Evolutionary conservation across 1,140 invertebrate genomes (phyloP).

Genomic region (Hesperophylax magnus): DNA sequence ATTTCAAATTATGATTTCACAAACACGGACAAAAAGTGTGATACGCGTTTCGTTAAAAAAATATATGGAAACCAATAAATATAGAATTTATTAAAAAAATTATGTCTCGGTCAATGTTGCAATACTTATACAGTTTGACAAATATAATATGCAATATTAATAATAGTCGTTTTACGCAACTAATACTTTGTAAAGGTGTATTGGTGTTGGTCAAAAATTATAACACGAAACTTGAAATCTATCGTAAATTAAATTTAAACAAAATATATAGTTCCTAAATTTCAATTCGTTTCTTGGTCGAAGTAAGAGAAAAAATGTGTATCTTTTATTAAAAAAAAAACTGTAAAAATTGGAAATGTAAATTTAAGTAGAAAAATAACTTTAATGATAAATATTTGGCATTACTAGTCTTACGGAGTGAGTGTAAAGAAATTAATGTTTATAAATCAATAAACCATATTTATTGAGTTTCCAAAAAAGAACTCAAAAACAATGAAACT

Average conservation of each 20-base stretch:
- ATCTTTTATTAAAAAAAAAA: constrained; percentile 33
- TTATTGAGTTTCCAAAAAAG: constrained; percentile 57
- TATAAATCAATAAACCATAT: constrained; percentile 50
- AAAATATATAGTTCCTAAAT: constrained; percentile 52
- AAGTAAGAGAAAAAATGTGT: constrained; percentile 20
- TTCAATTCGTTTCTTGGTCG: constrained; percentile 26
- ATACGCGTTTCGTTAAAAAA: constrained; percentile 46
- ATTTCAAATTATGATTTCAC: constrained; percentile 43
- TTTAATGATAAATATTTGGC: constrained; percentile 50
- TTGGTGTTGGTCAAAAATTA: constrained; percentile 28
- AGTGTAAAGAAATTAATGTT: constrained; percentile 39
- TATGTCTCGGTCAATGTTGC: constrained; percentile 52
- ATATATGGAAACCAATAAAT: constrained; percentile 55
- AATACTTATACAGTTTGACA: neutral
- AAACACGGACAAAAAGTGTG: constrained; percentile 53
- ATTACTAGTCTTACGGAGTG: constrained; percentile 42
- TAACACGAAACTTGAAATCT: neutral
- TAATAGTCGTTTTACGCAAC: no score
- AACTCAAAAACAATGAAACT: constrained; percentile 44
- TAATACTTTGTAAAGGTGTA: constrained; percentile 1
- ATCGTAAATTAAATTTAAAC: constrained; percentile 34
- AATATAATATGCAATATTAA: constrained; percentile 28
- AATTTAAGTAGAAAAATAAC: constrained; percentile 43
- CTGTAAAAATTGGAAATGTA: constrained; percentile 36
- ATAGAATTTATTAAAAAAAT: constrained; percentile 49